phyloP scores from a whole-genome alignment of 2,113 vertebrate genomes.

The Ovis canadensis region DNA sequence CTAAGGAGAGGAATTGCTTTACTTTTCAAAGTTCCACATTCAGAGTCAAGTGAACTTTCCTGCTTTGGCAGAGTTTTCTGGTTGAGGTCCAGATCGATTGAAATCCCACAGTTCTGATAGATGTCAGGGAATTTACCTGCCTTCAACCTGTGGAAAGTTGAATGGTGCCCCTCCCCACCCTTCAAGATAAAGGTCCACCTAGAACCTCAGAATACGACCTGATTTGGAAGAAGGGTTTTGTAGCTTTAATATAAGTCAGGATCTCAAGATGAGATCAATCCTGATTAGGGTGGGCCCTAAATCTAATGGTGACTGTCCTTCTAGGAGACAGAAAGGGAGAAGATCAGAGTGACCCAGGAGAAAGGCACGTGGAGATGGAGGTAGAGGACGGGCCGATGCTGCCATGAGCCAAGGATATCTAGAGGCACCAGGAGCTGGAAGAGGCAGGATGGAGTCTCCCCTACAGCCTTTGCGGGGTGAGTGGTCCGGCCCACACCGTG shows the following conservation, averaged over 20 bases:
- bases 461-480: fast-evolving
- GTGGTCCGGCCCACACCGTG: fast-evolving
- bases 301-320: background rate
- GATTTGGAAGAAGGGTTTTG: background rate
- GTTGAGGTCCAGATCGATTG: background rate
- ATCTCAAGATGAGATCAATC: background rate
- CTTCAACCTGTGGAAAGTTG: background rate
- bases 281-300: no score
- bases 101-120: background rate
- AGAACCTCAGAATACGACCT: background rate
- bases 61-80: background rate
- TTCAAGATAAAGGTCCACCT: background rate
- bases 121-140: background rate
- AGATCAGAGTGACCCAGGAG: no score
- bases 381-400: fast-evolving
- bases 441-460: background rate
- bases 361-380: fast-evolving
- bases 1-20: background rate
- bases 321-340: background rate
- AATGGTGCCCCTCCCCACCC: background rate
- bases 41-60: background rate
- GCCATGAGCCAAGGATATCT: background rate
- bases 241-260: background rate
- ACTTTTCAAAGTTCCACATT: background rate
- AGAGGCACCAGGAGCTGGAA: background rate